Evolutionary conservation across 2,797 vertebrate genomes (phyloP), one percentile per base, ranked within the genome.

Genomic region (Chiropotes sagulatus): DNA sequence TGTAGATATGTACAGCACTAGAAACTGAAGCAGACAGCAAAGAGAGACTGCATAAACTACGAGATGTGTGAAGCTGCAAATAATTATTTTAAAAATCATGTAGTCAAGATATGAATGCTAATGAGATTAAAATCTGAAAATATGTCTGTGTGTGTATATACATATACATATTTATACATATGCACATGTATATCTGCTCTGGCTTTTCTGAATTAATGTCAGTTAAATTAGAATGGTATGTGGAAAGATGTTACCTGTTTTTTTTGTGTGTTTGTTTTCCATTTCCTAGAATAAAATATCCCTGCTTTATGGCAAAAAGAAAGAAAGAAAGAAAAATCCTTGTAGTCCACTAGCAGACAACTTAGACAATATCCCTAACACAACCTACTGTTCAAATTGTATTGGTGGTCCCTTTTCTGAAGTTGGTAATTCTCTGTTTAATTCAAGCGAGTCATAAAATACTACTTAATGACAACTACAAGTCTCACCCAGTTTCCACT

Each of bases 1-100:
- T 90, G 98, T 97, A 97, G 99, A 99, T 98, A 98, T 99, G 99
- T 99, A 99, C 98, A 99, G 99, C 98, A 99, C 99, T 57, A 99
- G 99, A 98, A 99, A 99, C 98, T 99, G 98, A 99, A 96, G 76
- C 39, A 76, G 13, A n/a, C 61, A n/a, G 61, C 61, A 67, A 67
- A 67, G 30, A 67, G 61, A 67, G 61, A 97, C 95, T 70, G 14
- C 86, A 88, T 78, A 91, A 93, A n/a, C 93, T 81, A 79, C 94
- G 83, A 94, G 48, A 87, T 97, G 39, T 90, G 46, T 91, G 87
- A 96, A 96, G 73, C 90, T 97, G 92, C 86, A 98, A 97, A 98
- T 89, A 92, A 97, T 73, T 73, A 73, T 73, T 41, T 73, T 14
- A 13, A 41, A 73, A 73, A 64, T 67, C 61, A 67, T 17, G 30